These are phyloP conservation scores for Helicoverpa armigera DNA, from an alignment of 1,140 invertebrate genomes.

Conservation along the genomic window DNA sequence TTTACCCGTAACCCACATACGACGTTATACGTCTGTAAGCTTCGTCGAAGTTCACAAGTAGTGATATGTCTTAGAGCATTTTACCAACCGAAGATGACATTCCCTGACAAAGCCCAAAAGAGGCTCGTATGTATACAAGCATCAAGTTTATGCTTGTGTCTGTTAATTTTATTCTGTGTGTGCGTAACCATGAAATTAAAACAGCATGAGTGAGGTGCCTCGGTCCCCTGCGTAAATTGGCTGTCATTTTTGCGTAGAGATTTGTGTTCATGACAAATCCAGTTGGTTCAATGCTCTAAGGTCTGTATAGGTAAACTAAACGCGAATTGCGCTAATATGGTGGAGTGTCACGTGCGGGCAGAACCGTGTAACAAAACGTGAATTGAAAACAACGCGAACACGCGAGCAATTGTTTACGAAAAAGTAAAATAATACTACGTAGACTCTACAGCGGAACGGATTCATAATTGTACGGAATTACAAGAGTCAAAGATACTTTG, in stretches of 20 bases:
- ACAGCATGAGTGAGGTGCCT: too few relatives aligned
- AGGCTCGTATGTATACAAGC: too few relatives aligned
- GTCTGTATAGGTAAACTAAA: not conserved
- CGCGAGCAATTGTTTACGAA: conserved; percentile 4
- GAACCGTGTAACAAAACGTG: not conserved
- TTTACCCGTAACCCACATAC: not conserved
- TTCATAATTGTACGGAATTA: not conserved
- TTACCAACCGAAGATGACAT: too few relatives aligned
- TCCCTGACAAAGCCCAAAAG: too few relatives aligned
- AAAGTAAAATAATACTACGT: not conserved
- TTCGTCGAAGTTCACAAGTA: conserved; percentile 5
- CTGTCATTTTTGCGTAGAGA: too few relatives aligned
- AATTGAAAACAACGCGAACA: not conserved
- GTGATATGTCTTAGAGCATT: too few relatives aligned
- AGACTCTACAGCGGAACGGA: not conserved
- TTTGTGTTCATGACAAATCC: too few relatives aligned
- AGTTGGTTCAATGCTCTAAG: too few relatives aligned
- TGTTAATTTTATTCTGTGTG: too few relatives aligned
- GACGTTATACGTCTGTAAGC: not conserved
- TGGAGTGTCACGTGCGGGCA: not conserved
- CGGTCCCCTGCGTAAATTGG: too few relatives aligned
- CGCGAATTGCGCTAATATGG: not conserved
- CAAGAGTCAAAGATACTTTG: not conserved
- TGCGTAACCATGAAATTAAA: too few relatives aligned
- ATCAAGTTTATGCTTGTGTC: too few relatives aligned